phyloP scores from a whole-genome alignment of 2,888 invertebrate genomes.

The Apamea crenata region DNA sequence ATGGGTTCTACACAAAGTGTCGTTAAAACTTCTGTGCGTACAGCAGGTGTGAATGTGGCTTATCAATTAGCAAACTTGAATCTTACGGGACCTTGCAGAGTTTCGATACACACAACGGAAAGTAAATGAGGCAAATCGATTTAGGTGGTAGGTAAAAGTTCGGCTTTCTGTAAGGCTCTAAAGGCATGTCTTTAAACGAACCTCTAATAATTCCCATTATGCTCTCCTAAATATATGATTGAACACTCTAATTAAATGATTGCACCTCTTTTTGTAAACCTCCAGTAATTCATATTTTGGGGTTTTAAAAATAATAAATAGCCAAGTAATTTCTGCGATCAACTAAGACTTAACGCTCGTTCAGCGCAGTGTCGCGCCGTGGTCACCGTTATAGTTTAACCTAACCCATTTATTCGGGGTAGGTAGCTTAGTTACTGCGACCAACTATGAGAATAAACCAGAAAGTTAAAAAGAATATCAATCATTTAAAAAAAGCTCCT shows the following conservation, averaged over 20 bases:
- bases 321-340: background rate
- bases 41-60: conserved; percentile 43
- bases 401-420: background rate
- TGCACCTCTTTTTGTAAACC: background rate
- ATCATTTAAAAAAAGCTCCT: no score
- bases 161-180: background rate
- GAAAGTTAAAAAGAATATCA: no score
- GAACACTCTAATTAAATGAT: background rate
- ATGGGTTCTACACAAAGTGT: conserved; percentile 27
- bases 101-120: conserved; percentile 3
- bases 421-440: no score
- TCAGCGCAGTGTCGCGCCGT: no score
- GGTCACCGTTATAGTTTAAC: no score
- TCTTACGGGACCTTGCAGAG: conserved; percentile 12
- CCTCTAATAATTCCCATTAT: background rate
- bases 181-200: background rate
- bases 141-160: background rate
- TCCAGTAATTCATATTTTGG: background rate
- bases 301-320: background rate
- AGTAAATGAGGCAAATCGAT: background rate
- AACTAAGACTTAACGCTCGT: background rate
- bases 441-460: no score
- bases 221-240: background rate
- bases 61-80: conserved; percentile 43
- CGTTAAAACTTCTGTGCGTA: conserved; percentile 34